Conservation (phyloP, 2,797 vertebrate species). For the Coendou prehensilis region DNA sequence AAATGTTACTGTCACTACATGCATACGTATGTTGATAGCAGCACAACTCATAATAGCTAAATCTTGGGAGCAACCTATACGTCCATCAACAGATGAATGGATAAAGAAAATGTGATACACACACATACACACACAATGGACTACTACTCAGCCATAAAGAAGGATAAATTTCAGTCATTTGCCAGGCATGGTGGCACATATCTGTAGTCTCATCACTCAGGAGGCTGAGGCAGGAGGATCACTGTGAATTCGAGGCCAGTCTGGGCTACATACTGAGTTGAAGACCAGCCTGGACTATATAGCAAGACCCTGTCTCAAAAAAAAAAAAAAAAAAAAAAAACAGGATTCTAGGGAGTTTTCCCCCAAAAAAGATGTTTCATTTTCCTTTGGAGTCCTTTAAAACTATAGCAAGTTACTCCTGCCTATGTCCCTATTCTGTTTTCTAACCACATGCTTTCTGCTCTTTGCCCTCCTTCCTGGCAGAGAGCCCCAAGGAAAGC, state of each 20-base stretch:
- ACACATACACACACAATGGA: background rate
- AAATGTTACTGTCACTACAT: slow-evolving; percentile 17
- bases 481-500: slow-evolving; percentile 95
- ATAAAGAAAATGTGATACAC: background rate
- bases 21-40: background rate
- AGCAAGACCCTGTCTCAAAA: background rate
- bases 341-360: slow-evolving; percentile 9
- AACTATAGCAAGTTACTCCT: slow-evolving; percentile 28
- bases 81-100: background rate
- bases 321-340: background rate
- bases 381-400: slow-evolving; percentile 55
- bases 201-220: background rate
- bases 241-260: background rate
- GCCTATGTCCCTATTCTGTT: background rate
- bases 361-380: slow-evolving; percentile 40
- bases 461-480: slow-evolving; percentile 77
- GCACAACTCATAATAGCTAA: background rate
- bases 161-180: background rate
- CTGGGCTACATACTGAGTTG: background rate
- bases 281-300: background rate
- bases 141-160: background rate
- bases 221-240: background rate
- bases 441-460: slow-evolving; percentile 73
- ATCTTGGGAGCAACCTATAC: background rate
- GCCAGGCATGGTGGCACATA: background rate